Conservation (phyloP, 1,140 invertebrate genomes). For the Ectropis grisescens region DNA sequence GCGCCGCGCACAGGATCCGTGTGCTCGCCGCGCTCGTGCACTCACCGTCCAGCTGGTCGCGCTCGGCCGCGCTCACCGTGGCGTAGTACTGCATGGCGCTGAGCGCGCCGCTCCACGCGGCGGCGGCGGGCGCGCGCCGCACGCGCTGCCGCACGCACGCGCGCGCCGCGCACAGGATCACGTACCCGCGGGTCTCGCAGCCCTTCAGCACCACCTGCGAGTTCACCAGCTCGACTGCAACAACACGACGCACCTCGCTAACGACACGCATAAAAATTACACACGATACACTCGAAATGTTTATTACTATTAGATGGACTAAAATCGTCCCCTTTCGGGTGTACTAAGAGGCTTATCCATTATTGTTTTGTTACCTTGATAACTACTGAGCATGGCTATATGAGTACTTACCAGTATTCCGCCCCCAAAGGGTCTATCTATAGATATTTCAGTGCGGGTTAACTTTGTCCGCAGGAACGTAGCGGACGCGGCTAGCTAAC, state of each 20-base stretch:
- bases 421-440: no score
- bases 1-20: slow-evolving; percentile 95
- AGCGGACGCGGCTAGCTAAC: no score
- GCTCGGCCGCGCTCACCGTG: slow-evolving; percentile 89
- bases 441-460: no score
- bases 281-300: no score
- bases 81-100: slow-evolving; percentile 99
- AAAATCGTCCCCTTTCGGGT: no score
- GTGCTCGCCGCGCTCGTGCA: no score
- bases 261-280: not conserved
- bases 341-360: no score
- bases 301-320: no score
- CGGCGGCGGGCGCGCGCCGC: slow-evolving; percentile 93
- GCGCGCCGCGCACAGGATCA: slow-evolving; percentile 95
- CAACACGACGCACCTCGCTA: not conserved
- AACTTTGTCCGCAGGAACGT: no score
- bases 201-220: slow-evolving; percentile 96
- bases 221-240: slow-evolving; percentile 91
- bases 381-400: no score
- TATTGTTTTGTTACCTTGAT: no score
- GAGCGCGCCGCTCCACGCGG: slow-evolving; percentile 94
- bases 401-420: no score
- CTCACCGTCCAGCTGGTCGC: slow-evolving; percentile 77
- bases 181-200: slow-evolving; percentile 96
- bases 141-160: slow-evolving; percentile 93